These are phyloP conservation scores for Pilophorus perplexus DNA, from an alignment of 2,888 invertebrate species.

Conservation along the genomic window DNA sequence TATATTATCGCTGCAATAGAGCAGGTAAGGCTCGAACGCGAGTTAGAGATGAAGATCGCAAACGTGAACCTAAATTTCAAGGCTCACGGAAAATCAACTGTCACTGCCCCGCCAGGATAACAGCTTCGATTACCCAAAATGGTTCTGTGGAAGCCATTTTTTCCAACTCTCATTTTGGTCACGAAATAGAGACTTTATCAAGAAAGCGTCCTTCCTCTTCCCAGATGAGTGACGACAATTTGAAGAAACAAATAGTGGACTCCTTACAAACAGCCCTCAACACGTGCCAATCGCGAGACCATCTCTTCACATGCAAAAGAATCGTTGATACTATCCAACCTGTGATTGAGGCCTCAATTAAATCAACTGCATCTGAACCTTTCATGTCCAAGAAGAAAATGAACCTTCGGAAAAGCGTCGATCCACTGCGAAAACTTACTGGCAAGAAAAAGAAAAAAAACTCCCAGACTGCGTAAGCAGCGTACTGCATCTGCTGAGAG, in stretches of 20 bases:
- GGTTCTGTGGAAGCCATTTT: too few relatives aligned
- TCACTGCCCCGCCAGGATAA: too few relatives aligned
- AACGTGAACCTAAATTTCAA: too few relatives aligned
- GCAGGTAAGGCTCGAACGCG: too few relatives aligned
- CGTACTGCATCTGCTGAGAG: too few relatives aligned
- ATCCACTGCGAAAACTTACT: neutral
- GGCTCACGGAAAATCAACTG: too few relatives aligned
- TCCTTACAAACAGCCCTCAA: neutral
- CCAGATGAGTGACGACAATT: neutral
- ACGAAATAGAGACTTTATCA: neutral
- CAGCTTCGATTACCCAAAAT: too few relatives aligned
- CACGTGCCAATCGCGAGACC: neutral
- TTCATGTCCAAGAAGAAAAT: neutral
- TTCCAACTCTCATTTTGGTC: too few relatives aligned
- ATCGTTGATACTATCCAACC: neutral
- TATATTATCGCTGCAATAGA: too few relatives aligned
- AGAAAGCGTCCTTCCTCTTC: neutral
- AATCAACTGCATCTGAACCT: neutral
- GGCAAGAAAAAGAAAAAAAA: neutral
- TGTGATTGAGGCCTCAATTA: neutral
- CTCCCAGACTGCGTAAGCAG: too few relatives aligned
- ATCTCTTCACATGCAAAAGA: neutral
- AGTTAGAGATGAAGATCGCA: too few relatives aligned
- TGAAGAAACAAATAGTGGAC: neutral
- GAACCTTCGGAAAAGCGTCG: neutral